Evolutionary conservation across 2,797 vertebrate species (phyloP), one percentile per base, ranked within the genome.

Genomic region (Rachycentron canadum): DNA sequence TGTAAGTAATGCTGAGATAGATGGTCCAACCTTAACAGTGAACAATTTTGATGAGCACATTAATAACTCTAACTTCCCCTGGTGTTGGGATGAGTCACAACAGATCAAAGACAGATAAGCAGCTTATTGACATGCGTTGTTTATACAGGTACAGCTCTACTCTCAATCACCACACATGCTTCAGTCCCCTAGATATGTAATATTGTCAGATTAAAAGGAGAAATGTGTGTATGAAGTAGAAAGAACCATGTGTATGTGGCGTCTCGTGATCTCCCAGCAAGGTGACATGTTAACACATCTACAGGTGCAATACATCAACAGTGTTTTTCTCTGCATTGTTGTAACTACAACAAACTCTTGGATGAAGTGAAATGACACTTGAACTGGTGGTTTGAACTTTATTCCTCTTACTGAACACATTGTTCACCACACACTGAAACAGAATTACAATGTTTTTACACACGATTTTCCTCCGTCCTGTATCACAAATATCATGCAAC

Each of bases 291-390:
- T 73, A 60, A 36, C 78, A 71, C 68, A 26, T 73, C 55, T 64
- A 52, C 65, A 80, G 67, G 75, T 78, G 69, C 52, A 58, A 69
- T 58, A 62, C 50, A 50, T 78, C 76, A 71, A 7, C 75, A n/a
- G 16, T 55, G 69, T 69, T 73, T 69, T 25, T 14, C 12, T 28
- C 34, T 38, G 3, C 60, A n/a, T 43, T 53, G n/a, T 13, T 2
- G 41, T 78, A 71, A 80, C 63, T 47, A 72, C 80, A 87, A 76
- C 74, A 79, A 67, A 75, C 41, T 56, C 43, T 28, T 64, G 28
- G 61, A 47, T 14, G 49, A 64, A 58, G 57, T 7, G 19, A 45
- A 79, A 59, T 45, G 65, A 43, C 50, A 28, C 25, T 13, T 25
- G 1, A 7, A 26, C 43, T 40, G 28, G 16, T 43, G 8, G 11